Conservation (phyloP, 2,797 vertebrate genomes). For the Galago senegalensis region DNA sequence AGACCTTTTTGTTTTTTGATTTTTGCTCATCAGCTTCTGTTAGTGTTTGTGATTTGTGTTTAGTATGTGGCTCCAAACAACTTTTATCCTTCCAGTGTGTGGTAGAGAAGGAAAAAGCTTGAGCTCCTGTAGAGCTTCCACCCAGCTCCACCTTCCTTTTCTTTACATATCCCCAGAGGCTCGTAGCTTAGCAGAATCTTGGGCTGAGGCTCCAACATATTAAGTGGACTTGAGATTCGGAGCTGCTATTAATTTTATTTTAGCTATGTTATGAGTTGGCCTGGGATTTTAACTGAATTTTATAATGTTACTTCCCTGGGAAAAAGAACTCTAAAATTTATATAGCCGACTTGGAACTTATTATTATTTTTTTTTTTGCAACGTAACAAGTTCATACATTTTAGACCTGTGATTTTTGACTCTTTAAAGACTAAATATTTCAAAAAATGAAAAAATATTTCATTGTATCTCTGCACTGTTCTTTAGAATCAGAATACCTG, state of each 20-base stretch:
- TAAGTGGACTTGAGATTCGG: conserved; percentile 3
- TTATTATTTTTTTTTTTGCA: not conserved
- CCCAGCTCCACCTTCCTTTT: not conserved
- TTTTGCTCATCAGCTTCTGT: too few relatives aligned
- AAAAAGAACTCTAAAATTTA: conserved; percentile 63
- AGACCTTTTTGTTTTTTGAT: too few relatives aligned
- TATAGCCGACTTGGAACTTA: conserved; percentile 24
- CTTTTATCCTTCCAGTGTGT: too few relatives aligned
- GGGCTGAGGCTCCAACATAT: not conserved
- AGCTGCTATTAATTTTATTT: conserved; percentile 67
- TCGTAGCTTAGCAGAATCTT: conserved; percentile 26
- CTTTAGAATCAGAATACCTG: not conserved
- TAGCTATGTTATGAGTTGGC: conserved; percentile 54
- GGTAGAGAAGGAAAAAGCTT: too few relatives aligned
- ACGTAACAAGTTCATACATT: conserved; percentile 30
- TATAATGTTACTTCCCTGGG: conserved; percentile 64
- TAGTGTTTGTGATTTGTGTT: too few relatives aligned
- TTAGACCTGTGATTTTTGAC: conserved; percentile 24
- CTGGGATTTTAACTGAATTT: conserved; percentile 58
- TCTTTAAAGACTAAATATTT: conserved; percentile 41
- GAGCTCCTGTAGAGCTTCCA: too few relatives aligned
- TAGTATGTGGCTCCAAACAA: too few relatives aligned
- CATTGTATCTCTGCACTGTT: not conserved
- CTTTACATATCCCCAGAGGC: not conserved
- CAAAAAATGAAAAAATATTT: not conserved